Conservation (phyloP, 1,140 invertebrate species). For the Drosophila mayri region DNA sequence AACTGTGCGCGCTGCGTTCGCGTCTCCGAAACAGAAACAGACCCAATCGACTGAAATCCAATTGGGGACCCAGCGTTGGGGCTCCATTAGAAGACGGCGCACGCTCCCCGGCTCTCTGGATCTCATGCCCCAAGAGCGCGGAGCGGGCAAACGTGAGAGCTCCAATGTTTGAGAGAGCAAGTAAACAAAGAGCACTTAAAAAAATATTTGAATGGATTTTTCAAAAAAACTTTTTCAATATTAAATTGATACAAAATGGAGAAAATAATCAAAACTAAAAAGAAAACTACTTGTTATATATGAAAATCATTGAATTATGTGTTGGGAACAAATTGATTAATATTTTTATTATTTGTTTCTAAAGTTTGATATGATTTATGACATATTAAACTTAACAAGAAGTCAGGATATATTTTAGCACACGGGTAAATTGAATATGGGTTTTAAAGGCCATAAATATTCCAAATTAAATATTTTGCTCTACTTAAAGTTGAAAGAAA, state of each 20-base stretch:
- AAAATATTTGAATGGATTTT: not conserved
- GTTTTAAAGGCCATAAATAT: too few relatives aligned
- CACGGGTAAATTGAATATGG: too few relatives aligned
- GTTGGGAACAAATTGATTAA: too few relatives aligned
- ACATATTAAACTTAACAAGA: too few relatives aligned
- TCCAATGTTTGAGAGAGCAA: slow-evolving; percentile 9
- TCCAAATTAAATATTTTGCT: too few relatives aligned
- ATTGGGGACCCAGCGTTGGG: slow-evolving; percentile 48
- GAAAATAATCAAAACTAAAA: too few relatives aligned
- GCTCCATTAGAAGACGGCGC: slow-evolving; percentile 48
- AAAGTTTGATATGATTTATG: too few relatives aligned
- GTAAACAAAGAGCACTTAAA: slow-evolving; percentile 39
- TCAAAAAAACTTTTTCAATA: not conserved
- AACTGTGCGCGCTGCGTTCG: slow-evolving; percentile 42
- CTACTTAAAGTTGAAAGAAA: too few relatives aligned
- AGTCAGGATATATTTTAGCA: too few relatives aligned
- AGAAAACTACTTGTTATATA: too few relatives aligned
- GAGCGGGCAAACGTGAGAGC: slow-evolving; percentile 5
- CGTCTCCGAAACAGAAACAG: slow-evolving; percentile 55
- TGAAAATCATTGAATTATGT: too few relatives aligned
- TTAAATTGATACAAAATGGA: not conserved
- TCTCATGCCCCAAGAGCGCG: slow-evolving; percentile 1
- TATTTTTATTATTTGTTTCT: too few relatives aligned
- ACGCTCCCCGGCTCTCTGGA: slow-evolving; percentile 7
- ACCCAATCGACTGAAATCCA: slow-evolving; percentile 69